phyloP scores from a whole-genome alignment of 2,113 vertebrate species.

The Pteruthius melanotis region DNA sequence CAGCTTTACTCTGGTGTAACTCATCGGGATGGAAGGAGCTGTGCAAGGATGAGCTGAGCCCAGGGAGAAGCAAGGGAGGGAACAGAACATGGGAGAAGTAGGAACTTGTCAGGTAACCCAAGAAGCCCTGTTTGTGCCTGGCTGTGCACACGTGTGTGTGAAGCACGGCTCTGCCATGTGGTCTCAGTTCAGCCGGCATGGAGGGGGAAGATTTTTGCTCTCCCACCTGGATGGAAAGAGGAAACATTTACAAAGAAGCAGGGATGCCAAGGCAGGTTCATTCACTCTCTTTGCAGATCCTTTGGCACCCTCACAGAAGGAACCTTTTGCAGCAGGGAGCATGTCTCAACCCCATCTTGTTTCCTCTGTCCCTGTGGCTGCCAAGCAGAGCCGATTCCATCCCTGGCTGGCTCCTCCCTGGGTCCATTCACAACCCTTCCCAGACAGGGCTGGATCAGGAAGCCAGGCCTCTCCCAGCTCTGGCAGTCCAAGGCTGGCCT shows the following conservation, averaged over 20 bases:
- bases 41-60: background rate
- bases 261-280: background rate
- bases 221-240: background rate
- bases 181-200: background rate
- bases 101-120: background rate
- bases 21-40: background rate
- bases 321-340: background rate
- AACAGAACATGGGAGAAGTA: background rate
- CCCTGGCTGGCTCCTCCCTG: background rate
- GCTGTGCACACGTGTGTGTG: background rate
- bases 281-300: background rate
- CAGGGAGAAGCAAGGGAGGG: background rate
- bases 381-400: background rate
- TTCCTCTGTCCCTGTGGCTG: background rate
- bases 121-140: background rate
- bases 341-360: background rate
- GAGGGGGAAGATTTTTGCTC: background rate
- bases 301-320: background rate
- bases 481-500: constrained; percentile 24
- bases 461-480: constrained; percentile 12
- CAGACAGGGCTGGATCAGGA: background rate
- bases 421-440: background rate
- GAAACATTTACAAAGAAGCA: background rate
- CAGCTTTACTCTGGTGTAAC: background rate
- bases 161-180: background rate